These are phyloP conservation scores for Lepidostoma basale DNA, from an alignment of 1,140 invertebrate species.

Conservation along the genomic window DNA sequence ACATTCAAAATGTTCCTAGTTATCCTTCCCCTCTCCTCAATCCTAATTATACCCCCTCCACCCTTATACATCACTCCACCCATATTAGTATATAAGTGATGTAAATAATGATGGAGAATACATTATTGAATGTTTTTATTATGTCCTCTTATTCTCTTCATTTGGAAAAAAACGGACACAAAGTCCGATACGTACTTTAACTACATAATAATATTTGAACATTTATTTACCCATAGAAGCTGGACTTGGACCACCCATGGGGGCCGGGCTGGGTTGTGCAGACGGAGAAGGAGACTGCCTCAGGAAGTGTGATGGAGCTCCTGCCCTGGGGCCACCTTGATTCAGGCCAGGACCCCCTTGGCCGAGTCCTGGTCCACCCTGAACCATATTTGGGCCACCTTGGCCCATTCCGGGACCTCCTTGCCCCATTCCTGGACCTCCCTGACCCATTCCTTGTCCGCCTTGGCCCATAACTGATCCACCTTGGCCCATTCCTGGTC, in stretches of 20 bases:
- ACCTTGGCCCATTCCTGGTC: slow-evolving; percentile 51
- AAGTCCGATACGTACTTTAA: too few relatives aligned
- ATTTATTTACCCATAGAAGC: slow-evolving; percentile 55
- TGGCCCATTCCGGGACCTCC: slow-evolving; percentile 52
- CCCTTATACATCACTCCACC: too few relatives aligned
- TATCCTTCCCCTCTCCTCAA: too few relatives aligned
- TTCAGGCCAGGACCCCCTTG: slow-evolving; percentile 44
- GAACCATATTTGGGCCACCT: slow-evolving; percentile 14
- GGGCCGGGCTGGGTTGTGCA: slow-evolving; percentile 71
- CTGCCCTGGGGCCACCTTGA: slow-evolving; percentile 55
- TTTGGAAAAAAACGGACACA: too few relatives aligned
- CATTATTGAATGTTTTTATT: too few relatives aligned
- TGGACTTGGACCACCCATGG: slow-evolving; percentile 64
- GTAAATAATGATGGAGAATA: too few relatives aligned
- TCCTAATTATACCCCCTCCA: too few relatives aligned
- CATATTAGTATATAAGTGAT: too few relatives aligned
- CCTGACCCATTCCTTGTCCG: slow-evolving; percentile 52
- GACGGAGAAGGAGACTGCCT: slow-evolving; percentile 73
- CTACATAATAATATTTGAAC: too few relatives aligned
- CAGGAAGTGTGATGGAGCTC: slow-evolving; percentile 69
- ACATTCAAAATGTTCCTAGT: too few relatives aligned
- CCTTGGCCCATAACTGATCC: slow-evolving; percentile 5
- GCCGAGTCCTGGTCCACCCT: slow-evolving; percentile 51
- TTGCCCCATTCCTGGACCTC: neutral
- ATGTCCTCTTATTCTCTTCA: too few relatives aligned